A percentile compares a stretch with the other conserved stretches of the same genome.
Conservation (phyloP, 2,888 invertebrate genomes). For the Drosophila acutilabella region DNA sequence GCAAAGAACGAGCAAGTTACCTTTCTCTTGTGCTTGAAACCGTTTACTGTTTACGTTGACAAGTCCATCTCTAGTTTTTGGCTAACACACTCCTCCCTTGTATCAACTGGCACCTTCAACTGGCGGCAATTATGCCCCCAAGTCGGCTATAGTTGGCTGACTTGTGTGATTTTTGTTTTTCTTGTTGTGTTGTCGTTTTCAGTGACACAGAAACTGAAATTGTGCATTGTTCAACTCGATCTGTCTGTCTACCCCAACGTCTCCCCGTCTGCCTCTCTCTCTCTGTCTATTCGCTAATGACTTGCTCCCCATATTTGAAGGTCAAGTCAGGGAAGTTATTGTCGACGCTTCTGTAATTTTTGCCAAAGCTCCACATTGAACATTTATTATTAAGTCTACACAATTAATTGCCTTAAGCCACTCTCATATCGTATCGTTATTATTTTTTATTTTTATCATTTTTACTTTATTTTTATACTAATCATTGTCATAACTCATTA, state of each 20-base stretch:
- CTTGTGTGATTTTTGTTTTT: conserved; percentile 81
- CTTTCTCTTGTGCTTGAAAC: too few relatives aligned
- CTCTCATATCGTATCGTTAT: conserved; percentile 50
- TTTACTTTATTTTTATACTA: conserved; percentile 29
- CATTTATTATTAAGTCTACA: conserved; percentile 66
- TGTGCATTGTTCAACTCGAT: conserved; percentile 78
- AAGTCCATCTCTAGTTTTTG: conserved; percentile 14
- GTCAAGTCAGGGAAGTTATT: conserved; percentile 79
- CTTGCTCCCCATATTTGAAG: conserved; percentile 76
- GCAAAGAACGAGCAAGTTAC: too few relatives aligned
- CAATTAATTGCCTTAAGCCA: conserved; percentile 77
- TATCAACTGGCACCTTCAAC: conserved; percentile 52
- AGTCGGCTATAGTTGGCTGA: conserved; percentile 79
- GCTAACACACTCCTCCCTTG: conserved; percentile 11
- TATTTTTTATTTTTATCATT: conserved; percentile 21
- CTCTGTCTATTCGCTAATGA: conserved; percentile 50
- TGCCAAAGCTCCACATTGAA: conserved; percentile 77
- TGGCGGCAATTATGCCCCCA: conserved; percentile 56
- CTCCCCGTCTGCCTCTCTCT: conserved; percentile 28
- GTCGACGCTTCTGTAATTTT: conserved; percentile 83
- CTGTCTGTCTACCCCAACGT: conserved; percentile 32
- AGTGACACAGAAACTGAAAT: conserved; percentile 84
- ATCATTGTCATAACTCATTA: conserved; percentile 56
- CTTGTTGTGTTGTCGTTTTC: conserved; percentile 64
- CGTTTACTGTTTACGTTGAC: not conserved